Conservation (phyloP, 2,888 invertebrate genomes). For the Dynastes maya region DNA sequence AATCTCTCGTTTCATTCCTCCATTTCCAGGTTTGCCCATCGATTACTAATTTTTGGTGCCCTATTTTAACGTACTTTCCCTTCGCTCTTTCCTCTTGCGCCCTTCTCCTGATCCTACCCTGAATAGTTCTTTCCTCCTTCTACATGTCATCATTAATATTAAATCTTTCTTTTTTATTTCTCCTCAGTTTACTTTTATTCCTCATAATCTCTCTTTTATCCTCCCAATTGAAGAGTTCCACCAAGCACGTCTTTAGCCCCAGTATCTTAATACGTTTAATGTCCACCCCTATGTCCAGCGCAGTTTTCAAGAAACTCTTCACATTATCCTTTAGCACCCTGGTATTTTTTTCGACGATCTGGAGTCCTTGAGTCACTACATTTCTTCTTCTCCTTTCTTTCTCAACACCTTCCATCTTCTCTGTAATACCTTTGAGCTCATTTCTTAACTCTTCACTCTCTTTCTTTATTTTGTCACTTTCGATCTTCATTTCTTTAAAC, state of each 20-base stretch:
- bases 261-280: background rate
- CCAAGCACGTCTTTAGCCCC: background rate
- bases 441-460: background rate
- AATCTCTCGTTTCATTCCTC: background rate
- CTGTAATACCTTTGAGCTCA: background rate
- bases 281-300: background rate
- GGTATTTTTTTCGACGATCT: background rate
- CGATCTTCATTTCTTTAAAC: no score
- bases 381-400: background rate
- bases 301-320: background rate
- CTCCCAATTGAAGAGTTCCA: background rate
- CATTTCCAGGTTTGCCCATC: slow-evolving; percentile 3
- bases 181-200: background rate
- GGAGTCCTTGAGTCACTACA: background rate
- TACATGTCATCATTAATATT: background rate
- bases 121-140: background rate
- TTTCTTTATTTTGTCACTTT: background rate
- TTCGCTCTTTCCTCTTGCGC: background rate
- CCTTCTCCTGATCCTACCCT: background rate
- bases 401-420: background rate
- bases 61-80: background rate
- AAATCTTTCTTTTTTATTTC: background rate
- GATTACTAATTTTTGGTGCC: background rate
- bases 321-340: background rate
- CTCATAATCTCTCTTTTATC: background rate